phyloP scores from a whole-genome alignment of 1,140 invertebrate species.

The Zeugodacus cucurbitae region DNA sequence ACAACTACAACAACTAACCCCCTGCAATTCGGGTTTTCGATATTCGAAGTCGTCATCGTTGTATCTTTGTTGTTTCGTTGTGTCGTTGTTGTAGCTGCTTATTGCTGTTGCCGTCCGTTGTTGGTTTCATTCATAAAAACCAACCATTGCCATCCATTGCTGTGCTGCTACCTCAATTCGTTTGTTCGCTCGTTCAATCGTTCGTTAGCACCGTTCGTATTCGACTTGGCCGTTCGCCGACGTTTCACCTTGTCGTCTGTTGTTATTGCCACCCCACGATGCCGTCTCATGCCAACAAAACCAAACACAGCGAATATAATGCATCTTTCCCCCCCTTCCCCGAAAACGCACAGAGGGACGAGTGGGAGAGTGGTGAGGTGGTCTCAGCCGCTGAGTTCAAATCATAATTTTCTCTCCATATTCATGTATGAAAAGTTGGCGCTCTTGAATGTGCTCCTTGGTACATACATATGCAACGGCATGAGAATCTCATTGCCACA shows the following conservation, averaged over 20 bases:
- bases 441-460: not conserved
- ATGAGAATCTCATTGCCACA: not conserved
- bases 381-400: not conserved
- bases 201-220: not conserved
- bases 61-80: not conserved
- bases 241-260: not conserved
- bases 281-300: not conserved
- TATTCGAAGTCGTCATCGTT: conserved; percentile 23
- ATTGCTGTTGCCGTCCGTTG: not conserved
- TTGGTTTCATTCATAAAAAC: conserved; percentile 36
- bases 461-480: not conserved
- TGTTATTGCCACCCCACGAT: conserved; percentile 1
- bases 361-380: not conserved
- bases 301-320: not conserved
- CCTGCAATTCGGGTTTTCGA: conserved; percentile 34
- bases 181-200: not conserved
- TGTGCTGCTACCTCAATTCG: conserved; percentile 28
- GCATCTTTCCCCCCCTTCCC: not conserved
- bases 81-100: not conserved
- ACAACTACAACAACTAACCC: conserved; percentile 12
- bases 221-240: conserved; percentile 1
- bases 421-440: not conserved
- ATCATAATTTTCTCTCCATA: not conserved
- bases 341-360: not conserved
- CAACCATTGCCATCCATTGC: conserved; percentile 19